These are phyloP conservation scores for Ips typographus DNA, from an alignment of 1,140 invertebrate genomes.

Conservation along the genomic window DNA sequence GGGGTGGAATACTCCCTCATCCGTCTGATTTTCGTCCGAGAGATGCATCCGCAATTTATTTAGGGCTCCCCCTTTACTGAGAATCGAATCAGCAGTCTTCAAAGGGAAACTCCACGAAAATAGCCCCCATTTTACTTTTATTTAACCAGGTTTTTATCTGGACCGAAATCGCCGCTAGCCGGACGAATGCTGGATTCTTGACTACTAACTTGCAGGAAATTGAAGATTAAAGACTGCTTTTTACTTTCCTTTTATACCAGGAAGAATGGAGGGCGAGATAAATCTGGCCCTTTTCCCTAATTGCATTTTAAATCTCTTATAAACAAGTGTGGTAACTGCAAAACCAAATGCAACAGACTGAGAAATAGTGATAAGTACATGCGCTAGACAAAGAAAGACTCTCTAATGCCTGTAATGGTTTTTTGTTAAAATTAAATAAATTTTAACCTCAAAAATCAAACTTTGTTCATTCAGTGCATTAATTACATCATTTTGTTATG, in stretches of 20 bases:
- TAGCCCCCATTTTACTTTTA: constrained; percentile 49
- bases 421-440: too few species aligned
- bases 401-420: too few species aligned
- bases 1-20: constrained; percentile 11
- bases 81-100: constrained; percentile 51
- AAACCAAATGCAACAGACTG: too few species aligned
- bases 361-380: too few species aligned
- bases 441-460: too few species aligned
- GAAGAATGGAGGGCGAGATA: constrained; percentile 13
- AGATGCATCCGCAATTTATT: constrained; percentile 49
- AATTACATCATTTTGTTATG: too few species aligned
- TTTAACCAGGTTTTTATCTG: constrained; percentile 47
- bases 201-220: constrained; percentile 47
- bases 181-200: constrained; percentile 37
- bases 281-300: neutral
- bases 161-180: constrained; percentile 39
- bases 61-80: constrained; percentile 39
- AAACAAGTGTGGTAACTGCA: too few species aligned
- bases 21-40: constrained; percentile 18
- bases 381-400: too few species aligned
- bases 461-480: too few species aligned
- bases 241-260: constrained; percentile 11
- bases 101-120: constrained; percentile 46
- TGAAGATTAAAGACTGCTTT: constrained; percentile 43
- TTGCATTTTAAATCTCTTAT: too few species aligned